Evolutionary conservation across 2,113 vertebrate species (phyloP).

Genomic region (Cynopterus brachyotis): DNA sequence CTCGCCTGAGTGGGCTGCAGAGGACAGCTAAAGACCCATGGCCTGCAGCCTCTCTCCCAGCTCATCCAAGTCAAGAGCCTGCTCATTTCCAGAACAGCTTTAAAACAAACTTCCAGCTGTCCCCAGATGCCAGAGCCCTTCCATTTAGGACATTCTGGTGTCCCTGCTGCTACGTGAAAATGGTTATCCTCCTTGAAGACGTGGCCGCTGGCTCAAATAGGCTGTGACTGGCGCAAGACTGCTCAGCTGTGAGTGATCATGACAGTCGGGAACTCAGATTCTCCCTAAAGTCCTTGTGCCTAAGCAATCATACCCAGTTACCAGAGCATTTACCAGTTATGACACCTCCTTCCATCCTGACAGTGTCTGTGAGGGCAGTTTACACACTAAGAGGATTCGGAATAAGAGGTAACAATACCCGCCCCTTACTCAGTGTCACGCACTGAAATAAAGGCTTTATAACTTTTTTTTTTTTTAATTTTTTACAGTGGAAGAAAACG

Average conservation of each 20-base stretch:
- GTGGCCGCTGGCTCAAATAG: background rate
- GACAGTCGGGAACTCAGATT: background rate
- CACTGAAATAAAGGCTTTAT: background rate
- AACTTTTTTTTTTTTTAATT: background rate
- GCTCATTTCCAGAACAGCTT: background rate
- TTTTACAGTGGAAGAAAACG: background rate
- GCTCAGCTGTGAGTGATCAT: background rate
- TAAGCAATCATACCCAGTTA: background rate
- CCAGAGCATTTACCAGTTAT: background rate
- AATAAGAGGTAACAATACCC: background rate
- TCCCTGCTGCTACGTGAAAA: background rate
- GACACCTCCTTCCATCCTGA: background rate
- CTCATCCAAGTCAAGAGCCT: background rate
- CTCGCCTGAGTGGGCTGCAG: background rate
- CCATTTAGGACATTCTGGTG: background rate
- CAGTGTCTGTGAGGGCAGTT: background rate
- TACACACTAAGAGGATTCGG: background rate
- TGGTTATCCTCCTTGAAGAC: background rate
- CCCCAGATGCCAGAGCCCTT: background rate
- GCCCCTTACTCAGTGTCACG: background rate
- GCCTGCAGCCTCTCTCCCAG: background rate
- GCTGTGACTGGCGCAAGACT: background rate
- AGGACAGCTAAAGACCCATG: rapidly evolving
- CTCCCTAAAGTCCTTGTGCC: background rate
- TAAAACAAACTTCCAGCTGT: background rate